These are phyloP conservation scores for Sesamia inferens DNA, from an alignment of 2,888 invertebrate genomes.

Conservation along the genomic window DNA sequence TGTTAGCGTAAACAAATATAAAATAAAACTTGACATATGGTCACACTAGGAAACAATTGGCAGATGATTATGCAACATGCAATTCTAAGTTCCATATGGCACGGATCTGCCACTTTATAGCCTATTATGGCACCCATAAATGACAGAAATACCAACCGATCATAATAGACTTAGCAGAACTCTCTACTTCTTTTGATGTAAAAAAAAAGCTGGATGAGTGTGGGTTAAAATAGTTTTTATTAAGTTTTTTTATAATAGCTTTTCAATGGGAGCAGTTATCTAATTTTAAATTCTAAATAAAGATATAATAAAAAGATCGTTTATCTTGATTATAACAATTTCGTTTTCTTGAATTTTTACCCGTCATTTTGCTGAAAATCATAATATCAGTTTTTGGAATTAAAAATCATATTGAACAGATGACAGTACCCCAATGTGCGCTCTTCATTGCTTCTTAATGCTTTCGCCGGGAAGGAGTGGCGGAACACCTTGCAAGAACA, in stretches of 20 bases:
- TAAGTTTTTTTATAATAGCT: neutral
- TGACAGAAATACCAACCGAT: conserved; percentile 60
- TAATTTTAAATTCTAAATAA: conserved; percentile 6
- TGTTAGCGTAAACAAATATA: neutral
- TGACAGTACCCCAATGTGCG: neutral
- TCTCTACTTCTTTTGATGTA: conserved; percentile 51
- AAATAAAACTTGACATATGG: conserved; percentile 29
- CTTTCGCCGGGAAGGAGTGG: neutral
- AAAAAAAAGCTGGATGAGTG: conserved; percentile 38
- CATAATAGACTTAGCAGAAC: conserved; percentile 63
- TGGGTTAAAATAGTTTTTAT: conserved; percentile 29
- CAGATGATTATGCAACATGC: conserved; percentile 55
- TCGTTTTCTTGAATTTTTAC: too few species aligned
- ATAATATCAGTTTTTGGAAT: neutral
- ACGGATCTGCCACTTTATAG: conserved; percentile 70
- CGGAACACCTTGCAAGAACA: too few species aligned
- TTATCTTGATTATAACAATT: neutral
- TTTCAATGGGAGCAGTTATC: neutral
- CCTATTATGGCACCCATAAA: conserved; percentile 44
- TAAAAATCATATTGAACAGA: neutral
- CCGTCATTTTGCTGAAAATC: neutral
- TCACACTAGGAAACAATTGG: conserved; percentile 61
- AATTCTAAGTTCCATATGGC: conserved; percentile 73
- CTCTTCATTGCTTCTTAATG: neutral
- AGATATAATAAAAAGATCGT: neutral